These are phyloP conservation scores for Xenopus borealis DNA, from an alignment of 2,113 vertebrate species.

Conservation along the genomic window DNA sequence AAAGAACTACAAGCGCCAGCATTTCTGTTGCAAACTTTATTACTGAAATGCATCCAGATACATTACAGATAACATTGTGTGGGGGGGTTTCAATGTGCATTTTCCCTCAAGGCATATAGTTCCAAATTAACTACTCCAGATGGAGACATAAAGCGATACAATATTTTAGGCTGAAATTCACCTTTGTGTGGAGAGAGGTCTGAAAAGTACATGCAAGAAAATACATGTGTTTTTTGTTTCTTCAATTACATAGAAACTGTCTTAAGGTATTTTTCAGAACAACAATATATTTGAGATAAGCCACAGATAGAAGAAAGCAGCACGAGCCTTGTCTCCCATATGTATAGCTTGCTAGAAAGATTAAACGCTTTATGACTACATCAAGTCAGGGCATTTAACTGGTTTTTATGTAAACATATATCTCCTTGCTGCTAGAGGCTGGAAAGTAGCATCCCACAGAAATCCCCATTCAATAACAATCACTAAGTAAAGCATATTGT, in stretches of 20 bases:
- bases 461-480: too few species aligned
- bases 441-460: too few species aligned
- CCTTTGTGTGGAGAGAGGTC: background rate
- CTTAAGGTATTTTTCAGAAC: background rate
- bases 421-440: too few species aligned
- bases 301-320: too few species aligned
- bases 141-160: background rate
- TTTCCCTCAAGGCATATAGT: conserved; percentile 1
- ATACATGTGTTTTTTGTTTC: conserved; percentile 2
- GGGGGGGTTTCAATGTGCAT: background rate
- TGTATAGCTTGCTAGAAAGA: too few species aligned
- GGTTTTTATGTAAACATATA: too few species aligned
- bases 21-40: background rate
- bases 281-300: too few species aligned
- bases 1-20: background rate
- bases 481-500: too few species aligned
- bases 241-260: conserved; percentile 6
- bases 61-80: background rate
- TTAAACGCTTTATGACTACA: too few species aligned
- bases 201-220: background rate
- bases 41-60: background rate
- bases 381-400: too few species aligned
- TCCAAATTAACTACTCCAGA: background rate
- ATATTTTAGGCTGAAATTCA: background rate
- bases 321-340: too few species aligned